Conservation (phyloP, 2,888 invertebrate species). For the Metellina segmentata region DNA sequence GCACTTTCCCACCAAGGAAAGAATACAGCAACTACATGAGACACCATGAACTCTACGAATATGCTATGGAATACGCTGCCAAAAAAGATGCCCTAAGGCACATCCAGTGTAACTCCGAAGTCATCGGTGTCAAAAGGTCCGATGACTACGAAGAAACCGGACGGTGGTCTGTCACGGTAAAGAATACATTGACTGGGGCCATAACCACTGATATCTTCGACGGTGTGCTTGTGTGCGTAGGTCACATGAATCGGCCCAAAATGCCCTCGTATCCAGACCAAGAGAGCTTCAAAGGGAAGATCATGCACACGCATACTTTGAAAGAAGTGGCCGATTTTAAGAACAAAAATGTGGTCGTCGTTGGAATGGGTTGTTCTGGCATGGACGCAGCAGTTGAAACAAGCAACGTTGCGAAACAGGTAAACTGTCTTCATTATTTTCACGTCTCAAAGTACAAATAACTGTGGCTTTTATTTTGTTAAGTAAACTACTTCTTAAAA, state of each 20-base stretch:
- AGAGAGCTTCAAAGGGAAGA: conserved; percentile 79
- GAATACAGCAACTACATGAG: conserved; percentile 82
- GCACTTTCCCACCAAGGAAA: conserved; percentile 81
- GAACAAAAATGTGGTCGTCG: conserved; percentile 81
- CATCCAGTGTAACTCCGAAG: conserved; percentile 74
- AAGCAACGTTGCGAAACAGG: conserved; percentile 69
- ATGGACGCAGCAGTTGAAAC: conserved; percentile 75
- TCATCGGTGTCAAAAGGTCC: conserved; percentile 31
- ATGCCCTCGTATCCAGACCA: conserved; percentile 81
- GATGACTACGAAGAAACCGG: conserved; percentile 62
- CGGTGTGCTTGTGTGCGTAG: conserved; percentile 82
- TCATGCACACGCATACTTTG: conserved; percentile 78
- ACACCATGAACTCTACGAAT: conserved; percentile 80
- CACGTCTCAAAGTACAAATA: too few relatives aligned
- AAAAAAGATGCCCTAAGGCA: conserved; percentile 76
- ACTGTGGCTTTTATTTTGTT: too few relatives aligned
- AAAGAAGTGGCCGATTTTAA: conserved; percentile 67
- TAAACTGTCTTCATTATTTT: neutral
- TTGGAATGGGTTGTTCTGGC: conserved; percentile 82
- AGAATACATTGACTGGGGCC: conserved; percentile 27
- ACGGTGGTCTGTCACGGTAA: conserved; percentile 75
- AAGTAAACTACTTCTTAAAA: too few relatives aligned
- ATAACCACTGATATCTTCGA: conserved; percentile 78
- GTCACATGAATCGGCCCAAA: conserved; percentile 82
- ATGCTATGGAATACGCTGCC: conserved; percentile 79